Evolutionary conservation across 2,113 vertebrate species (phyloP).

Genomic region (Polypterus bichir): DNA sequence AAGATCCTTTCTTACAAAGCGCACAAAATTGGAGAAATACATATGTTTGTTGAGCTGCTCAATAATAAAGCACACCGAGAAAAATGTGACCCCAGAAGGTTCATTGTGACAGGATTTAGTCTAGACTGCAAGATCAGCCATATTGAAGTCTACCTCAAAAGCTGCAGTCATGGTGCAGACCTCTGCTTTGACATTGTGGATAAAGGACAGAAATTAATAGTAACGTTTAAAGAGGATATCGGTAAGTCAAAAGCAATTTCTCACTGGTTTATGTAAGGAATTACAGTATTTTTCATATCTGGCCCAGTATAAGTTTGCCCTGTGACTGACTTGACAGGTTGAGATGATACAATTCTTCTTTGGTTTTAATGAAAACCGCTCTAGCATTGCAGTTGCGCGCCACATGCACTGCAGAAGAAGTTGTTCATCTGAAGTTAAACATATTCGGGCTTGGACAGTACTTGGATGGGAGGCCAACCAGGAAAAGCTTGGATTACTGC

Average conservation of each 20-base stretch:
- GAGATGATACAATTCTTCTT: too few species aligned
- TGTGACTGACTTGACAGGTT: too few species aligned
- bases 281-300: too few species aligned
- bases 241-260: conserved; percentile 17
- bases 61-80: conserved; percentile 10
- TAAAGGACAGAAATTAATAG: conserved; percentile 22
- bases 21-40: conserved; percentile 11
- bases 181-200: conserved; percentile 30
- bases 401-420: too few species aligned
- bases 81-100: conserved; percentile 23
- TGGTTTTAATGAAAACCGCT: too few species aligned
- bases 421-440: too few species aligned
- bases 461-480: too few species aligned
- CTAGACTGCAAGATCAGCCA: conserved; percentile 13
- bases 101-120: conserved; percentile 30
- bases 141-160: conserved; percentile 27
- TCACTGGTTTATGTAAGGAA: too few species aligned
- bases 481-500: too few species aligned
- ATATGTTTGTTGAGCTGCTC: conserved; percentile 22
- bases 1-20: conserved; percentile 19
- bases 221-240: conserved; percentile 31
- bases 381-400: too few species aligned
- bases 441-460: too few species aligned
- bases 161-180: conserved; percentile 25
- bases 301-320: too few species aligned